Conservation (phyloP, 2,113 vertebrate genomes). For the Numenius arquata region DNA sequence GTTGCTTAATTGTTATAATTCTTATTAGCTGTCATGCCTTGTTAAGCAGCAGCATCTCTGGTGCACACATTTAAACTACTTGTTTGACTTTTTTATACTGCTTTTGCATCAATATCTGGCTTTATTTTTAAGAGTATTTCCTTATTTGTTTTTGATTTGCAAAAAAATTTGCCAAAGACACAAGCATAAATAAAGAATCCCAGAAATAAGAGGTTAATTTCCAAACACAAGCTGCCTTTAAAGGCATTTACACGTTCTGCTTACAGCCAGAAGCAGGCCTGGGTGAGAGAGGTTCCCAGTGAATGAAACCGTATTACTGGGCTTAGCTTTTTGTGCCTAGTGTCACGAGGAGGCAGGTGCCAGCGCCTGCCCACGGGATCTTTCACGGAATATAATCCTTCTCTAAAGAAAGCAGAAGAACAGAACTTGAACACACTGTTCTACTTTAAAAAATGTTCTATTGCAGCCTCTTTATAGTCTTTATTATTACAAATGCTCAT, state of each 20-base stretch:
- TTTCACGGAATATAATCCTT: background rate
- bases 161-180: background rate
- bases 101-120: background rate
- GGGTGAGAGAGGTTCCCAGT: background rate
- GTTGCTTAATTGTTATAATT: background rate
- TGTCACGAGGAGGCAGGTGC: background rate
- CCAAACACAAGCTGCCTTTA: background rate
- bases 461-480: background rate
- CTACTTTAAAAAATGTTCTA: background rate
- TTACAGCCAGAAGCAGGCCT: background rate
- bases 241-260: background rate
- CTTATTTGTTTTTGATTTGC: background rate
- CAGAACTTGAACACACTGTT: background rate
- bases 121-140: background rate
- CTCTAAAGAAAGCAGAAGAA: background rate
- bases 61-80: background rate
- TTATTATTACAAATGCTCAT: background rate
- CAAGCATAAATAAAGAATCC: background rate
- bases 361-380: background rate
- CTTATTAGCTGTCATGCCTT: background rate
- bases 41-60: background rate
- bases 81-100: background rate
- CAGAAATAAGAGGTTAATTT: background rate
- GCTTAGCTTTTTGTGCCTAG: background rate
- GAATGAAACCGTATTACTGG: background rate